Percentiles rank a stretch among this genome's conserved stretches.
These are phyloP conservation scores for Agapetus fuscipes DNA, from an alignment of 2,888 invertebrate species.

Conservation along the genomic window DNA sequence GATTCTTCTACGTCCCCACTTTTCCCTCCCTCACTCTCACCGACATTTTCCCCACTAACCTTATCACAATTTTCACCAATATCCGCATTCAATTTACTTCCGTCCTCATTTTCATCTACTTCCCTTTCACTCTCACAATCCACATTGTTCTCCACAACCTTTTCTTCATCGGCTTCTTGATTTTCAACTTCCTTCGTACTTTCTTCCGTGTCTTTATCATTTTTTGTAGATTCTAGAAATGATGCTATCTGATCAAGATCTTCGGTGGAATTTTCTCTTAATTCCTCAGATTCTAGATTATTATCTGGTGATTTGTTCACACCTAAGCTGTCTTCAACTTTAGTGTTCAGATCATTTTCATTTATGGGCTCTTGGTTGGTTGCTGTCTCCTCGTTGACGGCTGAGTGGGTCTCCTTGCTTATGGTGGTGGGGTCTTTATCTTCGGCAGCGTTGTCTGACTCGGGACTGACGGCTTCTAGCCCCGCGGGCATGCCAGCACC, in stretches of 20 bases:
- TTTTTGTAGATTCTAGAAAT: constrained; percentile 21
- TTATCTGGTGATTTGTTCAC: too few relatives aligned
- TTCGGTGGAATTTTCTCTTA: background rate
- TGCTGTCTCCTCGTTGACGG: background rate
- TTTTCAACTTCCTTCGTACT: constrained; percentile 25
- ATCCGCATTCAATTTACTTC: constrained; percentile 26
- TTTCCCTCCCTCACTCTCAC: constrained; percentile 21
- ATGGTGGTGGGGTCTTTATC: background rate
- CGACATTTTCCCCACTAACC: constrained; percentile 25
- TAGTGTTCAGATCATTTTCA: too few relatives aligned
- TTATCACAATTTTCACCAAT: constrained; percentile 5
- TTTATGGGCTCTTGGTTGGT: too few relatives aligned
- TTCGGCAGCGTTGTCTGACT: constrained; percentile 3
- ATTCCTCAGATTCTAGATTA: too few relatives aligned
- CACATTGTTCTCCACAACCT: constrained; percentile 21
- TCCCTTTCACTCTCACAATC: constrained; percentile 20
- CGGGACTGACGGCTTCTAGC: constrained; percentile 13
- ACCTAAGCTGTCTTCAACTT: too few relatives aligned
- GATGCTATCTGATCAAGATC: constrained; percentile 15
- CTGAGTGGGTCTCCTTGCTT: background rate
- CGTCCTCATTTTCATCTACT: constrained; percentile 23
- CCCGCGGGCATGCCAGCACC: constrained; percentile 11
- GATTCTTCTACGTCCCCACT: constrained; percentile 23
- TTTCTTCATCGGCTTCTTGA: constrained; percentile 22
- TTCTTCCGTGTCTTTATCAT: constrained; percentile 25